These are phyloP conservation scores for Argopecten irradians DNA, from an alignment of 1,140 invertebrate genomes.

Conservation along the genomic window DNA sequence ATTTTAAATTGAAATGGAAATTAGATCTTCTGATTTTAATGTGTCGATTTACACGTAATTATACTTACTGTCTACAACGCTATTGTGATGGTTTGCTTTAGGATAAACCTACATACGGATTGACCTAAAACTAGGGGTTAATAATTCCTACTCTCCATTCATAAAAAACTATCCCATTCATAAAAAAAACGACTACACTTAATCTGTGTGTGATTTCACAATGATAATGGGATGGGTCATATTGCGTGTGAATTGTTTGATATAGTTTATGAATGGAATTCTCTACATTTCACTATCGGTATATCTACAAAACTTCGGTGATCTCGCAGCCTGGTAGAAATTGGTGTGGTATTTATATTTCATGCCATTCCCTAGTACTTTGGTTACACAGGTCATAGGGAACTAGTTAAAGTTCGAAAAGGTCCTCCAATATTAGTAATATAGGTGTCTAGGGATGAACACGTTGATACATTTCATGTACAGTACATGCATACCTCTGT, in stretches of 20 bases:
- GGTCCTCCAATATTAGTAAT: no score
- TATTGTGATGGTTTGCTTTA: neutral
- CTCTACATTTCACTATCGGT: neutral
- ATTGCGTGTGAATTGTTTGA: neutral
- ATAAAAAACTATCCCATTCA: neutral
- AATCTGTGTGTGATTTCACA: neutral
- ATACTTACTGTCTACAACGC: neutral
- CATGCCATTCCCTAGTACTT: neutral
- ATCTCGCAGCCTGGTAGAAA: neutral
- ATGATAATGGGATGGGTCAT: neutral
- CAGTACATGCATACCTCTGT: no score
- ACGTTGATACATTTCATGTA: no score
- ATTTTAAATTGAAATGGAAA: neutral
- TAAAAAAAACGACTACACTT: neutral
- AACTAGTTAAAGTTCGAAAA: neutral
- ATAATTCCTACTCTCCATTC: neutral
- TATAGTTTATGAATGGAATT: neutral
- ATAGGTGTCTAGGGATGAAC: no score
- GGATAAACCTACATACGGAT: neutral
- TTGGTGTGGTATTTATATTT: neutral
- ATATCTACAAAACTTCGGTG: neutral
- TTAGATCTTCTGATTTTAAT: neutral
- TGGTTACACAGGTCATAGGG: neutral
- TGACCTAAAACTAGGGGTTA: no score
- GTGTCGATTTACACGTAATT: neutral